Conservation (phyloP, 2,797 vertebrate genomes). For the Chaunax sp. region DNA sequence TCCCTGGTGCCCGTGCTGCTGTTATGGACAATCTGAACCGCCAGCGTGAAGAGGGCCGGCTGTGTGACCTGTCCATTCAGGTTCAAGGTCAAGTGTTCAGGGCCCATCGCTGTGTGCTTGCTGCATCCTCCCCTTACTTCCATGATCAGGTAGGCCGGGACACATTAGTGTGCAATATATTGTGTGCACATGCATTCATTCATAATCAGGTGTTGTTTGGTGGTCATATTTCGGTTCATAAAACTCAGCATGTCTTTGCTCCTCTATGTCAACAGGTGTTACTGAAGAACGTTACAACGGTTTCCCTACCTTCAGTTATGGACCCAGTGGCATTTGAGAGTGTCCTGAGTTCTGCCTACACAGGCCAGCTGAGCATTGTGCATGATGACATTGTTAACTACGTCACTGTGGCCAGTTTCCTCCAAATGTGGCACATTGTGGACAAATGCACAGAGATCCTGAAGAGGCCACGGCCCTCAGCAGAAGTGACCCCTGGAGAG, state of each 20-base stretch:
- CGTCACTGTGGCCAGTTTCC: slow-evolving; percentile 93
- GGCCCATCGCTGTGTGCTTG: slow-evolving; percentile 93
- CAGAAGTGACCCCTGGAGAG: slow-evolving; percentile 61
- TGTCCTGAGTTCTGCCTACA: slow-evolving; percentile 92
- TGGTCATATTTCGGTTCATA: neutral
- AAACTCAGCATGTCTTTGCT: too few relatives aligned
- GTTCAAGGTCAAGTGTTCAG: slow-evolving; percentile 93
- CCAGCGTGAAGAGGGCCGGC: slow-evolving; percentile 90
- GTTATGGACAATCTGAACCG: slow-evolving; percentile 93
- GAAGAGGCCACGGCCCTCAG: slow-evolving; percentile 79
- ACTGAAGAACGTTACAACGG: slow-evolving; percentile 91
- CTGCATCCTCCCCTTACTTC: slow-evolving; percentile 94
- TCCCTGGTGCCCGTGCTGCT: slow-evolving; percentile 88
- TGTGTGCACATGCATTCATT: neutral
- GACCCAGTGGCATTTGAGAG: slow-evolving; percentile 92
- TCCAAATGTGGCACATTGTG: slow-evolving; percentile 99
- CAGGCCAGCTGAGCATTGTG: slow-evolving; percentile 90
- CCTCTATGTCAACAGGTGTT: slow-evolving; percentile 79
- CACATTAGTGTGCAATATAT: neutral
- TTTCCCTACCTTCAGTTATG: slow-evolving; percentile 92
- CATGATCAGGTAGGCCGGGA: slow-evolving; percentile 88
- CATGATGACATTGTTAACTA: slow-evolving; percentile 92
- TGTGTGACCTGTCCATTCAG: slow-evolving; percentile 93
- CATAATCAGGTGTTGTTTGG: neutral
- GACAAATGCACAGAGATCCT: slow-evolving; percentile 96